phyloP scores from a whole-genome alignment of 1,140 invertebrate species.

The Aricia agestis region DNA sequence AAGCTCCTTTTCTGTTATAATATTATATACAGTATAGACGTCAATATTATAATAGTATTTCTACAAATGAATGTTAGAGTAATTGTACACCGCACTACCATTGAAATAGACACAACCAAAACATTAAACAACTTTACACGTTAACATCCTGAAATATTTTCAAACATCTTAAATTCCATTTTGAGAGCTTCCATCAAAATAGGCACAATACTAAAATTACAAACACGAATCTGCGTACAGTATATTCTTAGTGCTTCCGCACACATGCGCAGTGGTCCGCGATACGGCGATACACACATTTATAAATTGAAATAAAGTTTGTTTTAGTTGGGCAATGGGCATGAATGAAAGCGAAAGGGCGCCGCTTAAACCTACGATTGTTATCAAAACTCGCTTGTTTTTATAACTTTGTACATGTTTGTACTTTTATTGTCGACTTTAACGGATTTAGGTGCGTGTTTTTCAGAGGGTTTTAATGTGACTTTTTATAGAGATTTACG shows the following conservation, averaged over 20 bases:
- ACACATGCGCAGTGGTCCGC: slow-evolving; percentile 55
- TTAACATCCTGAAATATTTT: too few relatives aligned
- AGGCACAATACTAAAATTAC: slow-evolving; percentile 21
- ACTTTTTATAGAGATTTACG: not conserved
- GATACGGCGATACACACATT: slow-evolving; percentile 55
- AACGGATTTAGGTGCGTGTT: not conserved
- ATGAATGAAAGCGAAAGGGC: slow-evolving; percentile 73
- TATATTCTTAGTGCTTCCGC: slow-evolving; percentile 46
- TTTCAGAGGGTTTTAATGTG: not conserved
- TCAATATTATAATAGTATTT: too few relatives aligned
- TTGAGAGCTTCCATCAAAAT: slow-evolving; percentile 2
- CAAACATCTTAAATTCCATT: too few relatives aligned
- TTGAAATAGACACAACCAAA: not conserved
- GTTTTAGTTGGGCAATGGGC: slow-evolving; percentile 71
- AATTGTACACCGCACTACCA: too few relatives aligned
- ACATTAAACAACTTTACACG: not conserved
- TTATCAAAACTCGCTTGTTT: slow-evolving; percentile 48
- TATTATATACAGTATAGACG: too few relatives aligned
- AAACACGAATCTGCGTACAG: not conserved
- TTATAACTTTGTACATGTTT: slow-evolving; percentile 25
- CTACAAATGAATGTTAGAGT: too few relatives aligned
- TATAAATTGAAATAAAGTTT: slow-evolving; percentile 73
- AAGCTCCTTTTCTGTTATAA: too few relatives aligned
- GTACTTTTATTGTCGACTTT: not conserved
- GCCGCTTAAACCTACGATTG: slow-evolving; percentile 49